phyloP scores from a whole-genome alignment of 1,140 invertebrate genomes.

The Caenorhabditis remanei region DNA sequence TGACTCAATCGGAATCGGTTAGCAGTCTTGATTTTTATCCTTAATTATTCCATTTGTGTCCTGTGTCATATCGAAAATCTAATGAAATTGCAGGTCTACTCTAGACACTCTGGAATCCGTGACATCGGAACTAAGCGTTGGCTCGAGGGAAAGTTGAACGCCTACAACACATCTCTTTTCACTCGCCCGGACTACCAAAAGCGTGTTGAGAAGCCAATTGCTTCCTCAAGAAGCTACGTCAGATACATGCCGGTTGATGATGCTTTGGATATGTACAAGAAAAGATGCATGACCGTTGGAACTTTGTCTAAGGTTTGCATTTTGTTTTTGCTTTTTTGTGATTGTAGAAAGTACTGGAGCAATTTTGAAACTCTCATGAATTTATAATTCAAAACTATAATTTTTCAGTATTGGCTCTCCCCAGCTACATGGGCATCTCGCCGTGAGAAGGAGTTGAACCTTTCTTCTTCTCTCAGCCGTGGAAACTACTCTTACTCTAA shows the following conservation, averaged over 20 bases:
- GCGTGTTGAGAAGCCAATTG: conserved; percentile 65
- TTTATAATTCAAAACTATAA: neutral
- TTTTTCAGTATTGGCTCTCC: conserved; percentile 67
- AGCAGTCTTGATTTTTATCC: neutral
- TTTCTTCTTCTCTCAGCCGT: conserved; percentile 64
- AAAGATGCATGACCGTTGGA: conserved; percentile 69
- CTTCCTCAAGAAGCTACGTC: conserved; percentile 67
- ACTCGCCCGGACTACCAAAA: conserved; percentile 61
- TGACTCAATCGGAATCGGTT: conserved; percentile 65
- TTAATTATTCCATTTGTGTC: neutral
- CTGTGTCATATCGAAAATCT: neutral
- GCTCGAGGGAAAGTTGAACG: conserved; percentile 68
- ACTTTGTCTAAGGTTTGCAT: conserved; percentile 65
- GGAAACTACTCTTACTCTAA: conserved; percentile 64
- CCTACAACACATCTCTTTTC: conserved; percentile 68
- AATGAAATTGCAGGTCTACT: conserved; percentile 56
- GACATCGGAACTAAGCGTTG: conserved; percentile 68
- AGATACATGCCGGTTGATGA: conserved; percentile 70
- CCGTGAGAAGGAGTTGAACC: conserved; percentile 68
- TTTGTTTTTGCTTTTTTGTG: neutral
- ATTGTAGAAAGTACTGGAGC: neutral
- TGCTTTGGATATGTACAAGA: conserved; percentile 70
- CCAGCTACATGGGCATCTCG: conserved; percentile 68
- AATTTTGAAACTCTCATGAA: neutral
- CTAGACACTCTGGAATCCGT: conserved; percentile 59